Evolutionary conservation across 2,888 invertebrate species (phyloP).

Genomic region (Campopleginae sp.): DNA sequence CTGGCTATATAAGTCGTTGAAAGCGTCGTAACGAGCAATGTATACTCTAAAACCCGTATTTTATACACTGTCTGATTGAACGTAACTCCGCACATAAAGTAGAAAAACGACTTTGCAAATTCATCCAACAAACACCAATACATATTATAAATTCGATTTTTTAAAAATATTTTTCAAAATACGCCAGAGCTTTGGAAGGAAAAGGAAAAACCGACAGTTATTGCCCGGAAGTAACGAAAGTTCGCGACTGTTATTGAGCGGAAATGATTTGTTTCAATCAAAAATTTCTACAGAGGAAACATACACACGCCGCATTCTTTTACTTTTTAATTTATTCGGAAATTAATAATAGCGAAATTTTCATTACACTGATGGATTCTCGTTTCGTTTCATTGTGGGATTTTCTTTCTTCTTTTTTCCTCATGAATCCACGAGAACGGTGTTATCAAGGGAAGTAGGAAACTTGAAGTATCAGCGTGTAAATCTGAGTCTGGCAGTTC

Average conservation of each 20-base stretch:
- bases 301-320: too few species aligned
- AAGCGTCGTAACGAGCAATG: slow-evolving; percentile 64
- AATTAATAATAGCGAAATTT: too few species aligned
- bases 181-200: neutral
- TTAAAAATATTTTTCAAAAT: neutral
- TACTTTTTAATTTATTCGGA: too few species aligned
- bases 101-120: slow-evolving; percentile 41
- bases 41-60: slow-evolving; percentile 53
- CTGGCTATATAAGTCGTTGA: slow-evolving; percentile 54
- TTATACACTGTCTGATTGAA: slow-evolving; percentile 55
- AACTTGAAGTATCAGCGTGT: slow-evolving; percentile 21
- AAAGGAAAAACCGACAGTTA: neutral
- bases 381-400: neutral
- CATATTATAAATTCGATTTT: neutral
- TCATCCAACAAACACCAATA: slow-evolving; percentile 28
- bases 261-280: too few species aligned
- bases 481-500: slow-evolving; percentile 61
- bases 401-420: neutral
- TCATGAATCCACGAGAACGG: neutral
- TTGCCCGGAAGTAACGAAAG: too few species aligned
- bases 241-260: too few species aligned
- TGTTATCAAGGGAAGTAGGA: neutral
- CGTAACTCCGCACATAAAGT: slow-evolving; percentile 29
- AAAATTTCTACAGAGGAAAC: too few species aligned
- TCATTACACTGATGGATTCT: too few species aligned